Evolutionary conservation across 2,113 vertebrate genomes (phyloP).

Genomic region (Hemiscyllium ocellatum): DNA sequence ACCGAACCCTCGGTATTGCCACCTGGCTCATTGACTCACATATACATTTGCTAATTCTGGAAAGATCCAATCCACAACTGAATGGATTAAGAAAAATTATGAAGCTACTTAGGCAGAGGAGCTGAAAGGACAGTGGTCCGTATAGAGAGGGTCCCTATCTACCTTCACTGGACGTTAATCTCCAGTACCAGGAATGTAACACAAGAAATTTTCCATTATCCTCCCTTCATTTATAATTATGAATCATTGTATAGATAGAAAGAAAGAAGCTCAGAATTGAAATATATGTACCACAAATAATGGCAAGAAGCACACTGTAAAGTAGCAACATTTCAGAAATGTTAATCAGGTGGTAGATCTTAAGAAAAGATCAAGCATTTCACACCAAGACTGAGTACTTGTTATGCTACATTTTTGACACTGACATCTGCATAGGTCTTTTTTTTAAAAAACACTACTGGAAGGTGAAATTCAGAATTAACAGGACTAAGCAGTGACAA

Average conservation of each 20-base stretch:
- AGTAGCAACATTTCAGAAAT: neutral
- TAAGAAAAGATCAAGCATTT: slow-evolving; percentile 20
- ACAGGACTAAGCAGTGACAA: neutral
- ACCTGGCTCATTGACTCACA: neutral
- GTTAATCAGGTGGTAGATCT: neutral
- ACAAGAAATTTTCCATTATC: neutral
- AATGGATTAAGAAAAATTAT: neutral
- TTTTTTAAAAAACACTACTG: neutral
- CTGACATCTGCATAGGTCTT: neutral
- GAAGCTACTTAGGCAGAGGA: neutral
- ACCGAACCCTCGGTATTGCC: neutral
- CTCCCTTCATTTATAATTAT: neutral
- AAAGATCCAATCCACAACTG: neutral
- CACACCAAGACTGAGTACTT: neutral
- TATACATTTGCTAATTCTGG: neutral
- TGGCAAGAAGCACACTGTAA: neutral
- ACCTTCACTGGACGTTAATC: neutral
- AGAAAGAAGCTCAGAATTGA: neutral
- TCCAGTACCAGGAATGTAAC: neutral
- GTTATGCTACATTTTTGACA: neutral
- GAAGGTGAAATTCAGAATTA: neutral
- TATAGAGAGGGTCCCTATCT: too few species aligned
- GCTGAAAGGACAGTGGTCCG: neutral
- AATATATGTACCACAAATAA: neutral
- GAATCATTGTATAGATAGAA: neutral